phyloP scores from a whole-genome alignment of 2,797 vertebrate species.

The Masticophis lateralis region DNA sequence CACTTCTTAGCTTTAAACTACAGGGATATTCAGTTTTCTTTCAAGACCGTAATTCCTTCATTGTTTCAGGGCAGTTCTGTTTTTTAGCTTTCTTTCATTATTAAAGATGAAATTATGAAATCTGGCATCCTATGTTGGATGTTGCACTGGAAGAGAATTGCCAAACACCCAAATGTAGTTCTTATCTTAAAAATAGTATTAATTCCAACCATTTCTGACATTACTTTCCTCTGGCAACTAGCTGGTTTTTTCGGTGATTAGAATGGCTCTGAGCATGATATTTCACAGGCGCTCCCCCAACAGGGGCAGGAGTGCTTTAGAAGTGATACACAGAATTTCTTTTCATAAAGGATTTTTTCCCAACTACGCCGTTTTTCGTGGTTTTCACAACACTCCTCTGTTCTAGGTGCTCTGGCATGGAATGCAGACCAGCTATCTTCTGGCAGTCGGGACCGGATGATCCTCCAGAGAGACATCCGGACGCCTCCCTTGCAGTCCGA shows the following conservation, averaged over 20 bases:
- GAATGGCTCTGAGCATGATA: neutral
- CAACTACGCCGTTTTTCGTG: too few relatives aligned
- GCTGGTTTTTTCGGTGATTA: neutral
- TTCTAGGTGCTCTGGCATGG: slow-evolving; percentile 92
- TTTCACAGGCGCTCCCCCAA: neutral
- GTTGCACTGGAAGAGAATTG: neutral
- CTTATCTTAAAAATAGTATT: neutral
- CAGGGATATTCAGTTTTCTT: neutral
- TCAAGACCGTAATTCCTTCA: neutral
- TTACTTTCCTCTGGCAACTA: neutral
- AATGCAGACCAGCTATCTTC: slow-evolving; percentile 97
- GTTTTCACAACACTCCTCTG: rapidly evolving
- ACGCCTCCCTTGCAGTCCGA: slow-evolving; percentile 92
- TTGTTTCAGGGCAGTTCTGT: neutral
- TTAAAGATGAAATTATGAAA: neutral
- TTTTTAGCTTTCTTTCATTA: neutral
- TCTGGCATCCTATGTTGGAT: neutral
- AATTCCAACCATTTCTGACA: neutral
- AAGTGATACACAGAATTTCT: neutral
- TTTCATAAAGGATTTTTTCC: neutral
- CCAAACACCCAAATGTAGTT: neutral
- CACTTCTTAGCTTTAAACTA: neutral
- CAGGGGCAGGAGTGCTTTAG: neutral
- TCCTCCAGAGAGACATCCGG: slow-evolving; percentile 93
- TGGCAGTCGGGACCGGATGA: slow-evolving; percentile 93